A percentile compares a stretch with the other conserved stretches of the same genome.
phyloP scores from a whole-genome alignment of 2,113 vertebrate genomes.

The Neotoma lepida region DNA sequence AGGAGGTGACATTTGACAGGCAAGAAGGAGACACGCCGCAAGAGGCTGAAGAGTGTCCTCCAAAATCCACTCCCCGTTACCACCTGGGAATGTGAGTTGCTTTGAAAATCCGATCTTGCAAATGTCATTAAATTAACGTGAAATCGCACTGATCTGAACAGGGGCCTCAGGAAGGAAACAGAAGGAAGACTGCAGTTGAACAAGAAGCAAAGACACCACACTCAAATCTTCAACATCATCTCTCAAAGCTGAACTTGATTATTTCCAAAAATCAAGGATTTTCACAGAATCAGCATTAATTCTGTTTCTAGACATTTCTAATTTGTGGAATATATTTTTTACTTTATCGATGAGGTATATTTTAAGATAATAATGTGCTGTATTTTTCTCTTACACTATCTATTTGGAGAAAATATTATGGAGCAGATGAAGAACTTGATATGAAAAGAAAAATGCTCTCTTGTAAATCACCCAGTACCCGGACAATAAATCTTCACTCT shows the following conservation, averaged over 20 bases:
- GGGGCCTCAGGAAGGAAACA: background rate
- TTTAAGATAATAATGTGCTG: slow-evolving; percentile 27
- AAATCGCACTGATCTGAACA: rapidly evolving
- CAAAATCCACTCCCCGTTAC: rapidly evolving
- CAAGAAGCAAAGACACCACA: rapidly evolving
- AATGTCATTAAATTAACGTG: background rate
- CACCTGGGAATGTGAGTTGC: rapidly evolving
- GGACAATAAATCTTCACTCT: slow-evolving; percentile 61
- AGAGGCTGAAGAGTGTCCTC: background rate
- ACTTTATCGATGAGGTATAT: slow-evolving; percentile 38
- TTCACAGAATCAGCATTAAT: background rate
- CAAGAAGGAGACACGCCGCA: rapidly evolving
- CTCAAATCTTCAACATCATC: rapidly evolving
- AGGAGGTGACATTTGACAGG: rapidly evolving
- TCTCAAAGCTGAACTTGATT: background rate
- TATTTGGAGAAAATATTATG: slow-evolving; percentile 61
- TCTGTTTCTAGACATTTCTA: slow-evolving; percentile 7
- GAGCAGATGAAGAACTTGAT: slow-evolving; percentile 62
- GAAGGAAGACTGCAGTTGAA: rapidly evolving
- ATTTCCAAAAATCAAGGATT: background rate
- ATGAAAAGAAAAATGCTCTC: slow-evolving; percentile 48
- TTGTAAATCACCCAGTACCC: slow-evolving; percentile 41
- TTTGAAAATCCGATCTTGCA: background rate
- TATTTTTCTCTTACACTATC: slow-evolving; percentile 49
- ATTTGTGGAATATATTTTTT: slow-evolving; percentile 20